Conservation (phyloP, 2,113 vertebrate species). For the Tympanuchus pallidicinctus region DNA sequence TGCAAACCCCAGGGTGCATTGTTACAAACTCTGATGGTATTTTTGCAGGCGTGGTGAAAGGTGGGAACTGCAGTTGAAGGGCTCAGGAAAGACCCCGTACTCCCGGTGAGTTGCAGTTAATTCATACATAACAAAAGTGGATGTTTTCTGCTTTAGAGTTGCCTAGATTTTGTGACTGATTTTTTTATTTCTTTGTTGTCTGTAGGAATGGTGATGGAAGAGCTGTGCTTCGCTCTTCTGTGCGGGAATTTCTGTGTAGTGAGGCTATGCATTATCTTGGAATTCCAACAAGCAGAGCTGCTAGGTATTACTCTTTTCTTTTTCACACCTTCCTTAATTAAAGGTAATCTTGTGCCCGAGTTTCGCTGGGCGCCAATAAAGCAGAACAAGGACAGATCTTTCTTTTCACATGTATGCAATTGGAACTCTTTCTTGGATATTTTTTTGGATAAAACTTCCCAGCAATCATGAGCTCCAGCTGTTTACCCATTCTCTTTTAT, state of each 20-base stretch:
- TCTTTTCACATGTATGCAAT: not conserved
- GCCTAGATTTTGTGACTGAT: not conserved
- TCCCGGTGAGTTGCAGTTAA: constrained; percentile 73
- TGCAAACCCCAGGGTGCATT: not conserved
- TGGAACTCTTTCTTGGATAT: not conserved
- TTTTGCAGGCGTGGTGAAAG: constrained; percentile 79
- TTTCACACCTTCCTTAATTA: not conserved
- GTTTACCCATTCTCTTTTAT: not conserved
- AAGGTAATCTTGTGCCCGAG: not conserved
- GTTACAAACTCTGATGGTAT: constrained; percentile 5
- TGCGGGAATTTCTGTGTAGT: constrained; percentile 86
- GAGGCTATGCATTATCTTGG: constrained; percentile 85
- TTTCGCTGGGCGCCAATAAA: not conserved
- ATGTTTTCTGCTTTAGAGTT: not conserved
- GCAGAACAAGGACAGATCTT: not conserved
- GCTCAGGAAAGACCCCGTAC: constrained; percentile 87
- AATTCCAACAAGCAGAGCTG: constrained; percentile 85
- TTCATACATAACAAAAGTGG: not conserved
- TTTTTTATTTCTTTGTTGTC: not conserved
- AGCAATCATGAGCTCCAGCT: not conserved
- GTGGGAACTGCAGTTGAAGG: constrained; percentile 88
- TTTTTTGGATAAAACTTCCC: not conserved
- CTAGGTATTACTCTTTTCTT: constrained; percentile 73
- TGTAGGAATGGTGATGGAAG: constrained; percentile 83
- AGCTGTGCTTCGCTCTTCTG: constrained; percentile 83